phyloP scores from a whole-genome alignment of 2,113 vertebrate species.

The Muntiacus muntjak region DNA sequence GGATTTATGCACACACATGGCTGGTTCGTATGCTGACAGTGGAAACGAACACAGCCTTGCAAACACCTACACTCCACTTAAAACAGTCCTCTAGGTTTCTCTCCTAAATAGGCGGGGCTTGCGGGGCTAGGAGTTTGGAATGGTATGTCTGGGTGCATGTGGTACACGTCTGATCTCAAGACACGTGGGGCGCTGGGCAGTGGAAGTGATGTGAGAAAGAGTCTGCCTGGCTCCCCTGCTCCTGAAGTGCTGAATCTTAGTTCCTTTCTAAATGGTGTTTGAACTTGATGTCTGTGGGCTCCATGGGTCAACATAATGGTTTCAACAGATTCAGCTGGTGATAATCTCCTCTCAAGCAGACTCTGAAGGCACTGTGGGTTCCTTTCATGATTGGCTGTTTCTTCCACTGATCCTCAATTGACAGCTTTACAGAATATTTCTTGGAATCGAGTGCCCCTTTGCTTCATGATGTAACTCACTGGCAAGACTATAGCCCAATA shows the following conservation, averaged over 20 bases:
- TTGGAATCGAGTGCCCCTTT: background rate
- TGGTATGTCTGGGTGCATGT: background rate
- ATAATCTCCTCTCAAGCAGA: background rate
- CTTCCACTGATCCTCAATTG: background rate
- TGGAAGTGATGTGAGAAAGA: background rate
- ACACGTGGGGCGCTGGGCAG: background rate
- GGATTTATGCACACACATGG: background rate
- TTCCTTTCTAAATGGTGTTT: background rate
- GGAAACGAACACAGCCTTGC: fast-evolving
- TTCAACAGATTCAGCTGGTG: background rate
- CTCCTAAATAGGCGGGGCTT: background rate
- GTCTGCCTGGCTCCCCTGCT: background rate
- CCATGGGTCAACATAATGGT: background rate
- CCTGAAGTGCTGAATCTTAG: background rate
- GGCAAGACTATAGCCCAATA: background rate
- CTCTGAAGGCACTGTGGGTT: background rate
- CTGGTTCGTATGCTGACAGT: background rate
- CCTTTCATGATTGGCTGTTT: background rate
- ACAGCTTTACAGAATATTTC: background rate
- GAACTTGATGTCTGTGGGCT: background rate
- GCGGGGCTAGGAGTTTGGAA: background rate
- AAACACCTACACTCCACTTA: background rate
- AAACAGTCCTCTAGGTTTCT: background rate
- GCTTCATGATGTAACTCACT: background rate
- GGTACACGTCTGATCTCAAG: background rate